Evolutionary conservation across 1,140 invertebrate genomes (phyloP).

Genomic region (Drosophila insularis): DNA sequence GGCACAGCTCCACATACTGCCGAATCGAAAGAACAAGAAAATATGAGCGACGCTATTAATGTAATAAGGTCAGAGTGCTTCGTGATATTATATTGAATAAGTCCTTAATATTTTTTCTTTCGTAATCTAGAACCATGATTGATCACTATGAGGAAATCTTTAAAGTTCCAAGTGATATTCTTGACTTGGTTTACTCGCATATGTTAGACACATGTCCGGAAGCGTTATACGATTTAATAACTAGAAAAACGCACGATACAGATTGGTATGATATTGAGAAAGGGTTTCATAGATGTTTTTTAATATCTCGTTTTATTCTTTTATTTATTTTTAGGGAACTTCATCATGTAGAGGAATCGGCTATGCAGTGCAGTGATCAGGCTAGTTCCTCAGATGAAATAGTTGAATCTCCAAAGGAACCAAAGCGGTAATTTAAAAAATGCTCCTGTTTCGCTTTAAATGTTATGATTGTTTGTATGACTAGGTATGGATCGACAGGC

Average conservation of each 20-base stretch:
- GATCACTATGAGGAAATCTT: conserved; percentile 91
- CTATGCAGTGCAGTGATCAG: conserved; percentile 86
- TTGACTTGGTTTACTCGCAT: conserved; percentile 93
- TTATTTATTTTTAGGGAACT: conserved; percentile 75
- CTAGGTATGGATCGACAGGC: not conserved
- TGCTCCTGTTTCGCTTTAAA: not conserved
- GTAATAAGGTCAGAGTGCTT: conserved; percentile 85
- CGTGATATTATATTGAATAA: no score
- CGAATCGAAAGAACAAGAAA: conserved; percentile 52
- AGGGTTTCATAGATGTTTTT: not conserved
- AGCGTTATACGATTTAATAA: conserved; percentile 84
- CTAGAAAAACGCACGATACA: conserved; percentile 29
- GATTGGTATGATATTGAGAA: conserved; percentile 35
- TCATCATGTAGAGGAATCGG: conserved; percentile 87
- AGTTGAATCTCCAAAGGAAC: conserved; percentile 2
- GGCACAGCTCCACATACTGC: conserved; percentile 84
- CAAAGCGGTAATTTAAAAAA: conserved; percentile 7
- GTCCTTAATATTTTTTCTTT: conserved; percentile 7
- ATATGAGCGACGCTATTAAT: conserved; percentile 90
- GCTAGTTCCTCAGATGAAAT: conserved; percentile 14
- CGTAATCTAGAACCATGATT: conserved; percentile 86
- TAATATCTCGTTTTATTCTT: not conserved
- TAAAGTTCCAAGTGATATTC: conserved; percentile 89
- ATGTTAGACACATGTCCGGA: conserved; percentile 92
- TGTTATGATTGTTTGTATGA: not conserved